phyloP scores from a whole-genome alignment of 1,140 invertebrate genomes.

The Sminthurinus signatus region DNA sequence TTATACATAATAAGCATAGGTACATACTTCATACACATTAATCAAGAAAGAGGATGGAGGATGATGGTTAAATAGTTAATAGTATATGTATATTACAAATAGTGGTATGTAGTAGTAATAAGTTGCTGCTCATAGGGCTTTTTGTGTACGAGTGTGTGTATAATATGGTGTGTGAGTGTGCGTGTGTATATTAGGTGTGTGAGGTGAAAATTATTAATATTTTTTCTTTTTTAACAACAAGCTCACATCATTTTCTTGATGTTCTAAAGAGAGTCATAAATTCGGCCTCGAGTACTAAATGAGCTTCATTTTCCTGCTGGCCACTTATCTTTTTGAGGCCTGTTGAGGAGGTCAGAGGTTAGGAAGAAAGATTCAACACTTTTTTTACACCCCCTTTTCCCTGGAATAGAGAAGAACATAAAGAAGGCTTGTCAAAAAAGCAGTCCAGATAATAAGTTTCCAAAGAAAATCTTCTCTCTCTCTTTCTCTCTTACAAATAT shows the following conservation, averaged over 20 bases:
- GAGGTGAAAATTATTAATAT: slow-evolving; percentile 27
- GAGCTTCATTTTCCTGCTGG: slow-evolving; percentile 31
- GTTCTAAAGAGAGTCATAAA: slow-evolving; percentile 26
- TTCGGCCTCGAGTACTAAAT: slow-evolving; percentile 30
- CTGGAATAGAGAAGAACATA: slow-evolving; percentile 3
- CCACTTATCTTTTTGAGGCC: slow-evolving; percentile 33
- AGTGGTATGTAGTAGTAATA: too few species aligned
- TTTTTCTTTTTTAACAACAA: slow-evolving; percentile 27
- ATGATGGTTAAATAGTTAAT: too few species aligned
- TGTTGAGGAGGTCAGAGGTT: slow-evolving; percentile 21
- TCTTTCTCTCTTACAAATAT: not conserved
- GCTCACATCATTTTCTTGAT: slow-evolving; percentile 10
- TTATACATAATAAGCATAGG: too few species aligned
- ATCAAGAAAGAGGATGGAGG: too few species aligned
- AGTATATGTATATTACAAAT: too few species aligned
- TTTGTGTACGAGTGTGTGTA: not conserved
- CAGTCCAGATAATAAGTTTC: slow-evolving; percentile 27
- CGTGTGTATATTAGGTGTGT: not conserved
- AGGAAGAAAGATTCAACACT: slow-evolving; percentile 33
- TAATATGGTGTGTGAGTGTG: not conserved
- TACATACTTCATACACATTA: too few species aligned
- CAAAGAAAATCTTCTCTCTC: not conserved
- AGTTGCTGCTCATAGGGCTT: not conserved
- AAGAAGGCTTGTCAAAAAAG: slow-evolving; percentile 25
- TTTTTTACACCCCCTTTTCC: slow-evolving; percentile 12